A percentile compares a stretch with the other conserved stretches of the same genome.
Evolutionary conservation across 2,797 vertebrate species (phyloP).

Genomic region (Kryptolebias ocellatus): DNA sequence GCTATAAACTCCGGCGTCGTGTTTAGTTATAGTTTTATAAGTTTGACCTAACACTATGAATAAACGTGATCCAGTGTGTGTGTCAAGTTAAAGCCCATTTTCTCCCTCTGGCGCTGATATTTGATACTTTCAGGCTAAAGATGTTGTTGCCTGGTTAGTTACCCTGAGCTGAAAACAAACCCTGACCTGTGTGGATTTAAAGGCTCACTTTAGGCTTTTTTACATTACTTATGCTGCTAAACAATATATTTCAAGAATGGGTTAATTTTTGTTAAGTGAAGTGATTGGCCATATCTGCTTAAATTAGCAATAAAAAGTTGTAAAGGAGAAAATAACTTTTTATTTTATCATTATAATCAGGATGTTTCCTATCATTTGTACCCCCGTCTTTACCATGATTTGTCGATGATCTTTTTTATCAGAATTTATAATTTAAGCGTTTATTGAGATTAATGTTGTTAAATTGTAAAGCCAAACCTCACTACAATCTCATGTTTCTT

Average conservation of each 20-base stretch:
- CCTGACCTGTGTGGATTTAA: not conserved
- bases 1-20: fast-evolving
- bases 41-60: not conserved
- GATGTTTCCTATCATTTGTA: too few species aligned
- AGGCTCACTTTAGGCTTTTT: not conserved
- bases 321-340: too few species aligned
- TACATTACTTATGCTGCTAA: not conserved
- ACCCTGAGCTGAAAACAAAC: not conserved
- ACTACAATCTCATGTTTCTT: too few species aligned
- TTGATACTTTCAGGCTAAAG: slow-evolving; percentile 2
- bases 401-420: too few species aligned
- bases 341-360: too few species aligned
- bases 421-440: too few species aligned
- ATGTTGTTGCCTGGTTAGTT: not conserved
- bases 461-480: too few species aligned
- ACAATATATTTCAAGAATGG: slow-evolving; percentile 26
- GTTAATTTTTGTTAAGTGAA: slow-evolving; percentile 33
- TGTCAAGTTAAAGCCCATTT: slow-evolving; percentile 18
- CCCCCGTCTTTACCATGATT: too few species aligned
- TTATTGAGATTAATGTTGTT: too few species aligned
- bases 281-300: not conserved
- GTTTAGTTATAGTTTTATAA: not conserved
- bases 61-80: not conserved
- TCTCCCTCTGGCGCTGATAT: slow-evolving; percentile 23
- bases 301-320: not conserved